Percentiles rank a stretch among this genome's conserved stretches.
Conservation (phyloP, 2,888 invertebrate species). For the Acanthacorydalis orientalis region DNA sequence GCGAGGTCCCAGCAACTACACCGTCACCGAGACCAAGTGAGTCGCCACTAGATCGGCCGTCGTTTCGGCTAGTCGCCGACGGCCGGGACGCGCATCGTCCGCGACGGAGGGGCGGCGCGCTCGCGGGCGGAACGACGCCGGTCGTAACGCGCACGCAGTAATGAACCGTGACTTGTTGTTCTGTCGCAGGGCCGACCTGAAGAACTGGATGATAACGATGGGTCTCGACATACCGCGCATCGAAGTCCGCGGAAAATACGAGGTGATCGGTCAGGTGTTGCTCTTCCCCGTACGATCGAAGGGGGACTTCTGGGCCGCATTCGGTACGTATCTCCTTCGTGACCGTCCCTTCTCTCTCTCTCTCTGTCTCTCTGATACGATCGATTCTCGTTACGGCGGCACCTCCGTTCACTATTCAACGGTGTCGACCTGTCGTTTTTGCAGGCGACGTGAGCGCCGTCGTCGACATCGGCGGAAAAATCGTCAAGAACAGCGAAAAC, state of each 20-base stretch:
- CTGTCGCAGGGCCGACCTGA: constrained; percentile 42
- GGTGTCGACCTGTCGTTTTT: constrained; percentile 13
- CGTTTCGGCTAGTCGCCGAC: too few species aligned
- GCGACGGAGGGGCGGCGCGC: too few species aligned
- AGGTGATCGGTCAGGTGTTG: constrained; percentile 59
- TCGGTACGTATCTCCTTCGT: too few species aligned
- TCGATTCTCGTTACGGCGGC: too few species aligned
- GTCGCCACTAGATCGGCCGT: constrained; percentile 12
- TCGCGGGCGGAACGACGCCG: too few species aligned
- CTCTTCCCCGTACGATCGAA: constrained; percentile 62
- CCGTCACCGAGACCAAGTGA: constrained; percentile 50
- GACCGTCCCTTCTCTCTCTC: too few species aligned
- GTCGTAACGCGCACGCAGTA: too few species aligned
- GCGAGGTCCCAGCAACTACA: constrained; percentile 58
- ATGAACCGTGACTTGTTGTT: too few species aligned
- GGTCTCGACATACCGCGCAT: constrained; percentile 47
- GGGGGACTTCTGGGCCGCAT: constrained; percentile 67
- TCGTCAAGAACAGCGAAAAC: constrained; percentile 35
- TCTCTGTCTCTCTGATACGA: too few species aligned
- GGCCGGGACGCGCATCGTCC: too few species aligned
- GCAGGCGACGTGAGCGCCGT: constrained; percentile 53
- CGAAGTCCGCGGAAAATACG: constrained; percentile 58
- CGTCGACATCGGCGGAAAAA: constrained; percentile 52
- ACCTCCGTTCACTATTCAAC: too few species aligned
- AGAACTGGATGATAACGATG: constrained; percentile 43